Percentiles rank a stretch among this genome's conserved stretches.
phyloP scores from a whole-genome alignment of 2,113 vertebrate species.

The Scortum barcoo region DNA sequence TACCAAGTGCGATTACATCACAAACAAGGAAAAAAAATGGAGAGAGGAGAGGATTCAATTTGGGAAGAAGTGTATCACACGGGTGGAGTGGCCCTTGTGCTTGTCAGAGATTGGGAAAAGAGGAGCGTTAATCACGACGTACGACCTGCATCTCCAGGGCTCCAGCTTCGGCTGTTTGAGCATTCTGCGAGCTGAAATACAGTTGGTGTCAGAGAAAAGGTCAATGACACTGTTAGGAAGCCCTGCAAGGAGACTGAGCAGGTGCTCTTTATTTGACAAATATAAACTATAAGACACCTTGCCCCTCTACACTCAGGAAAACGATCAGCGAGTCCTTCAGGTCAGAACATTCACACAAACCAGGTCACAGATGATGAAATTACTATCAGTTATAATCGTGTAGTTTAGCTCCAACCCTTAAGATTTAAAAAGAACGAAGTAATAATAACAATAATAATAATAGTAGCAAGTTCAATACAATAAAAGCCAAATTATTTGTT shows the following conservation, averaged over 20 bases:
- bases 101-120: constrained; percentile 80
- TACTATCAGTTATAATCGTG: background rate
- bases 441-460: background rate
- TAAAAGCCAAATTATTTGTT: background rate
- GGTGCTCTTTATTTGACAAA: constrained; percentile 55
- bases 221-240: constrained; percentile 72
- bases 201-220: constrained; percentile 74
- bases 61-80: constrained; percentile 78
- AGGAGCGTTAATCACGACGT: constrained; percentile 74
- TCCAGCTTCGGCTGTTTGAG: constrained; percentile 60
- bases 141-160: constrained; percentile 47
- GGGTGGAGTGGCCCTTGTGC: constrained; percentile 75
- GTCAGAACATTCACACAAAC: constrained; percentile 14
- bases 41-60: constrained; percentile 77
- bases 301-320: constrained; percentile 26
- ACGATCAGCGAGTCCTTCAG: constrained; percentile 9
- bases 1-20: constrained; percentile 74
- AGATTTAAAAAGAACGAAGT: background rate
- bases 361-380: constrained; percentile 2
- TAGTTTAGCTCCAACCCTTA: background rate
- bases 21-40: constrained; percentile 54
- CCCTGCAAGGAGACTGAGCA: constrained; percentile 49
- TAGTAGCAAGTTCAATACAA: background rate
- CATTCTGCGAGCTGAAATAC: constrained; percentile 69
- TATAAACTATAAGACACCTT: constrained; percentile 48